Evolutionary conservation across 2,888 invertebrate genomes (phyloP).

Genomic region (Graphium colonna): DNA sequence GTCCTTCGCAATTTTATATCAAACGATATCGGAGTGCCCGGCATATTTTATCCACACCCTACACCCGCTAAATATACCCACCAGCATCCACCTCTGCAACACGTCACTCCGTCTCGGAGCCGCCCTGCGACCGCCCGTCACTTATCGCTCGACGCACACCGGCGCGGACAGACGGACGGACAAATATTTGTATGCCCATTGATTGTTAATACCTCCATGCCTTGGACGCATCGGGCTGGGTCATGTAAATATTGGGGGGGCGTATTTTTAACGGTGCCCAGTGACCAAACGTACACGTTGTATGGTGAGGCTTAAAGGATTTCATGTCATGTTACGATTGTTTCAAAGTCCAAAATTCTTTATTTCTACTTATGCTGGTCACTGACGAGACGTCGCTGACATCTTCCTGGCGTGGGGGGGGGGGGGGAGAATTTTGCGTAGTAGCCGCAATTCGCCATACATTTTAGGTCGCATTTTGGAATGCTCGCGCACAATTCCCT

Average conservation of each 20-base stretch:
- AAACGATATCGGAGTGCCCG: neutral
- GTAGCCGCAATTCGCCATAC: too few relatives aligned
- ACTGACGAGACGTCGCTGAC: too few relatives aligned
- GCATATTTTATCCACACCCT: conserved; percentile 21
- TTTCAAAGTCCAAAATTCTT: neutral
- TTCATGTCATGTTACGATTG: neutral
- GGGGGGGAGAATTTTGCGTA: too few relatives aligned
- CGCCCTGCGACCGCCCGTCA: conserved; percentile 17
- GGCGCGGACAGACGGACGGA: conserved; percentile 8
- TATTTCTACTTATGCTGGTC: too few relatives aligned
- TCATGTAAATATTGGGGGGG: conserved; percentile 4
- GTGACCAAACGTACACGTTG: neutral
- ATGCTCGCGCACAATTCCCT: too few relatives aligned
- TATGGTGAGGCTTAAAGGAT: neutral
- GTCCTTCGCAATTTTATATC: too few relatives aligned
- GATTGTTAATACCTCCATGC: conserved; percentile 4
- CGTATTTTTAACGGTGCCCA: conserved; percentile 5
- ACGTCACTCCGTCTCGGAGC: conserved; percentile 13
- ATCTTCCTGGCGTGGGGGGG: too few relatives aligned
- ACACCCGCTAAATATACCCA: conserved; percentile 21
- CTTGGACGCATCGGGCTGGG: neutral
- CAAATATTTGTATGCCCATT: conserved; percentile 20
- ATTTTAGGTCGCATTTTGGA: too few relatives aligned
- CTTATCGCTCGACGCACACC: conserved; percentile 15
- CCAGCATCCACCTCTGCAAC: conserved; percentile 11